Percentiles rank a stretch among this genome's conserved stretches.
phyloP scores from a whole-genome alignment of 2,888 invertebrate species.

The Lathronympha strigana region DNA sequence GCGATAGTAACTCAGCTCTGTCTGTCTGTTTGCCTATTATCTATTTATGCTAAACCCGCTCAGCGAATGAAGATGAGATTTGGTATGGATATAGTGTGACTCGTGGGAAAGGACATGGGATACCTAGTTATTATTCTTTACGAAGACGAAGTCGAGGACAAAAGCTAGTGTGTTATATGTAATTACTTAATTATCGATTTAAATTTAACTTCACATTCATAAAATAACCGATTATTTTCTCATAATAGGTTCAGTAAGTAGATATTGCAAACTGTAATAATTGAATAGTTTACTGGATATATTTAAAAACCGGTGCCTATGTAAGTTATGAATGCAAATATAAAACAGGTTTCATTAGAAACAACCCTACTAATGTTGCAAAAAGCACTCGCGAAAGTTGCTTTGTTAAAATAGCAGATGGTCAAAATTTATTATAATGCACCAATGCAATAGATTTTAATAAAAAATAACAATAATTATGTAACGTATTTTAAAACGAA shows the following conservation, averaged over 20 bases:
- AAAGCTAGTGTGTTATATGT: too few relatives aligned
- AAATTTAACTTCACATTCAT: too few relatives aligned
- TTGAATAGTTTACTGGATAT: background rate
- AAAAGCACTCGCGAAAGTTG: slow-evolving; percentile 68
- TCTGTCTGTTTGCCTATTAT: too few relatives aligned
- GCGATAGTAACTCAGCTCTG: too few relatives aligned
- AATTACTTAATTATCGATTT: too few relatives aligned
- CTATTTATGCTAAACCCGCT: too few relatives aligned
- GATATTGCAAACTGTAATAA: background rate
- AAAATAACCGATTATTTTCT: too few relatives aligned
- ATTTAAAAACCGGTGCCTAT: slow-evolving; percentile 24
- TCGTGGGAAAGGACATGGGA: too few relatives aligned
- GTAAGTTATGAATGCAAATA: slow-evolving; percentile 61
- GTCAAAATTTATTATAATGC: slow-evolving; percentile 54
- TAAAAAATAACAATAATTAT: slow-evolving; percentile 25
- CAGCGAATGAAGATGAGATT: too few relatives aligned
- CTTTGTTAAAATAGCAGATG: slow-evolving; percentile 73
- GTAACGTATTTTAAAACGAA: slow-evolving; percentile 44
- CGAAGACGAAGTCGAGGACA: too few relatives aligned
- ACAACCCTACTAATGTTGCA: slow-evolving; percentile 60
- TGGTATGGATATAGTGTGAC: too few relatives aligned
- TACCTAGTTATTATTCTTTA: too few relatives aligned
- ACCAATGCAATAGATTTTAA: slow-evolving; percentile 44
- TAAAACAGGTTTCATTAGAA: slow-evolving; percentile 65
- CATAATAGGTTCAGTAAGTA: background rate